Evolutionary conservation across 2,888 invertebrate genomes (phyloP), one percentile per base, ranked within the genome.

Genomic region (Eupithecia vulgata): DNA sequence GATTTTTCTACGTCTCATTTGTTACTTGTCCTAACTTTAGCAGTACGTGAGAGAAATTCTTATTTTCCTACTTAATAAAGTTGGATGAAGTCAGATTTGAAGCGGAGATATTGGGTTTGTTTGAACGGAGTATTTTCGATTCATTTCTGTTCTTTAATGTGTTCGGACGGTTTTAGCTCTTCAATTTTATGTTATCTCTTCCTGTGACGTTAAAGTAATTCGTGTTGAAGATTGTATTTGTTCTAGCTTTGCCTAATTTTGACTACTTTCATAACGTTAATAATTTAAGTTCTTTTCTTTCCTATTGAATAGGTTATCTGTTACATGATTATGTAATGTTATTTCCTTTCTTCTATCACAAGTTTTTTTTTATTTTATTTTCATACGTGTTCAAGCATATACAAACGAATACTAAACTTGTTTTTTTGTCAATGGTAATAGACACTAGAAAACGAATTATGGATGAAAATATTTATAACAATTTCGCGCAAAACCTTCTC

Each of bases 1-100:
- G 84, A 91, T 91, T 91, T 92, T 90, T 93, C 92, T 83, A 84
- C 84, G 89, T 91, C 91, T 90, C 90, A 90, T 91, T 91, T 91
- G 89, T 91, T 90, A 89, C 88, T 85, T 86, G 85, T 85, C 88
- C 87, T 84, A 88, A 90, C 88, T 89, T 88, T 84, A 77, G 81
- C 80, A 77, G 79, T 85, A 89, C 90, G 90, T 90, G 90, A 82
- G 81, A 84, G 84, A 88, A 88, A 88, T 88, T 84, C 82, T 83
- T 85, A 86, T 84, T 84, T 81, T 79, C 77, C 76, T 76, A 83
- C 85, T 86, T 85, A 85, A 86, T 86, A 85, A 83, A 84, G 77
- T 80, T 68, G 77, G 82, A 80, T 78, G 81, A 81, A 81, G 79
- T 76, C 79, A 84, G 85, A 85, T 85, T 85, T 83, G 80, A 77